A percentile compares a stretch with the other conserved stretches of the same genome.
These are phyloP conservation scores for Hozukius guyotensis DNA, from an alignment of 2,797 vertebrate genomes.

Conservation along the genomic window DNA sequence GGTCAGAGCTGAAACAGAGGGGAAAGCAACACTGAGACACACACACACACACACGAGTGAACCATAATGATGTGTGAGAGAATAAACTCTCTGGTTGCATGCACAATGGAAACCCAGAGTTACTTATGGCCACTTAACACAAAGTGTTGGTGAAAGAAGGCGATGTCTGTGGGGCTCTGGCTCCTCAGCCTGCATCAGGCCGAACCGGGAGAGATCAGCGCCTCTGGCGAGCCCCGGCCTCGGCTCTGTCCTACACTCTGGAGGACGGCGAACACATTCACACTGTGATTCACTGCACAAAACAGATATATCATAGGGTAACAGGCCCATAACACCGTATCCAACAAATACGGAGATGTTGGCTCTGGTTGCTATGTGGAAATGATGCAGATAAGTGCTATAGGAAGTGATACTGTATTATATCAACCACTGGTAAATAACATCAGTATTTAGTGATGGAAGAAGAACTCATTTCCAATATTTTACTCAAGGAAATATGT, in stretches of 20 bases:
- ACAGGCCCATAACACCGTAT: constrained; percentile 6
- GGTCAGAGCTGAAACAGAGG: constrained; percentile 53
- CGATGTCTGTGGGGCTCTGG: constrained; percentile 18
- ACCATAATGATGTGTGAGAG: constrained; percentile 34
- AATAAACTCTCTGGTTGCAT: constrained; percentile 38
- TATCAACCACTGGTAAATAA: not conserved
- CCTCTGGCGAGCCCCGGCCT: constrained; percentile 47
- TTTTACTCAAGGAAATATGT: not conserved
- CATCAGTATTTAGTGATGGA: not conserved
- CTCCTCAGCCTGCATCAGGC: constrained; percentile 47
- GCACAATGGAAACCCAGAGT: constrained; percentile 39
- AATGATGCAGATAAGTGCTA: not conserved
- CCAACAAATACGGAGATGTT: not conserved
- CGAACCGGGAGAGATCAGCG: constrained; percentile 34
- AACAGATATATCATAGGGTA: constrained; percentile 50
- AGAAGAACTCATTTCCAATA: not conserved
- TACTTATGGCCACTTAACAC: constrained; percentile 67
- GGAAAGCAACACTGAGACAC: constrained; percentile 30
- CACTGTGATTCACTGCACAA: constrained; percentile 45
- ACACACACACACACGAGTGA: constrained; percentile 10
- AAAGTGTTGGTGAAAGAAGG: constrained; percentile 63
- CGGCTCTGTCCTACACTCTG: constrained; percentile 33
- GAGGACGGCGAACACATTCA: constrained; percentile 52
- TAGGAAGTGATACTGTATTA: not conserved
- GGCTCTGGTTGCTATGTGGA: not conserved